These are phyloP conservation scores for Drosophila chauvacae DNA, from an alignment of 1,140 invertebrate genomes.

Conservation along the genomic window DNA sequence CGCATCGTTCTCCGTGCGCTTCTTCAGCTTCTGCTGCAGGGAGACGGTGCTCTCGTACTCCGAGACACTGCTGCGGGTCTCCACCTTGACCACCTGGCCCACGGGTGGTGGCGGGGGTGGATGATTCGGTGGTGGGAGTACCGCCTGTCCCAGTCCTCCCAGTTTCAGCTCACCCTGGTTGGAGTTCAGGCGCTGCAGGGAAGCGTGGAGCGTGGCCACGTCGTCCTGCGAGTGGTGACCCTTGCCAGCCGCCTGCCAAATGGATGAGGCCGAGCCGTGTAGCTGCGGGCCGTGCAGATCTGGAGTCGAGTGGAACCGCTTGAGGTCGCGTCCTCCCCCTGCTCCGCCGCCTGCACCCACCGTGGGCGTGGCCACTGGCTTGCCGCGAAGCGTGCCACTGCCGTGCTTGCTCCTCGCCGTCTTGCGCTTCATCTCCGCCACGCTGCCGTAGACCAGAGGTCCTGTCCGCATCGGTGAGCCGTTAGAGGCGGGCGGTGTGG, in stretches of 20 bases:
- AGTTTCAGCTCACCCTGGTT: constrained; percentile 28
- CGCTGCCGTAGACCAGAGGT: constrained; percentile 93
- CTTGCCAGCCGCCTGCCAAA: constrained; percentile 84
- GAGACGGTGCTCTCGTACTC: constrained; percentile 84
- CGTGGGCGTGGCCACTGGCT: constrained; percentile 84
- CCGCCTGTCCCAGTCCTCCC: constrained; percentile 16
- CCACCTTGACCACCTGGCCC: constrained; percentile 91
- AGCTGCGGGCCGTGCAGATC: constrained; percentile 86
- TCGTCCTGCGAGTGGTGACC: constrained; percentile 92
- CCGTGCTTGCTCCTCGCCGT: constrained; percentile 85
- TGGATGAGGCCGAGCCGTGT: constrained; percentile 77
- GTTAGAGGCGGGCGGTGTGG: constrained; percentile 86
- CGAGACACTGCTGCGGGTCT: constrained; percentile 85
- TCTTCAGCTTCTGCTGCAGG: constrained; percentile 79
- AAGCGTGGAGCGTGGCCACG: constrained; percentile 86
- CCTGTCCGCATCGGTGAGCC: constrained; percentile 87
- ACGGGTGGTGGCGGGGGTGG: constrained; percentile 89
- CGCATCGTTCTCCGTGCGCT: constrained; percentile 74
- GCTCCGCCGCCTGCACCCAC: constrained; percentile 43
- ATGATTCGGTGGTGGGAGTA: constrained; percentile 89
- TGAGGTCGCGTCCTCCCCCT: constrained; percentile 85
- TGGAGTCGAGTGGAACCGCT: constrained; percentile 95
- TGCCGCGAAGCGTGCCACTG: constrained; percentile 77
- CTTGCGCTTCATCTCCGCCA: constrained; percentile 96
- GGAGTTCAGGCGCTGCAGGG: constrained; percentile 79